Conservation (phyloP, 2,888 invertebrate species). For the Mylabris sibirica region DNA sequence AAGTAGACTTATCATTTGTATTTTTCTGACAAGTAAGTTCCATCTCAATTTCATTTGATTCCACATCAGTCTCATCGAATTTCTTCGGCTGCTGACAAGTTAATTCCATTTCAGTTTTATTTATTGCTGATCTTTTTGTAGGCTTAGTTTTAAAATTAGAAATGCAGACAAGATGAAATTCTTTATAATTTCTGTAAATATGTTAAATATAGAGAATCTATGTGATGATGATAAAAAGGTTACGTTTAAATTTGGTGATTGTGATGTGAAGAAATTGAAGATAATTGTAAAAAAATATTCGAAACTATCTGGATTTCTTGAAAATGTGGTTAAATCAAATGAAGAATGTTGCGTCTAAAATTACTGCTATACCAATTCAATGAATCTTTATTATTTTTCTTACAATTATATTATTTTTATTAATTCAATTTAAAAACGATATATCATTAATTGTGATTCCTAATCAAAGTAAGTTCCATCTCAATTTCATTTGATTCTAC, state of each 20-base stretch:
- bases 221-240: slow-evolving; percentile 9
- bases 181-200: slow-evolving; percentile 15
- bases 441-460: too few relatives aligned
- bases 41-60: too few relatives aligned
- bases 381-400: background rate
- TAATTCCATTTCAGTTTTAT: background rate
- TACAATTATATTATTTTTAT: too few relatives aligned
- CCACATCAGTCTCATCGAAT: too few relatives aligned
- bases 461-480: background rate
- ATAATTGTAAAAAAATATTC: slow-evolving; percentile 15
- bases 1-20: too few relatives aligned
- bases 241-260: background rate
- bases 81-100: background rate
- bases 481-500: background rate
- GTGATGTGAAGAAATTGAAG: slow-evolving; percentile 5
- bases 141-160: too few relatives aligned
- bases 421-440: too few relatives aligned
- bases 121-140: background rate
- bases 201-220: slow-evolving; percentile 17
- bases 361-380: too few relatives aligned
- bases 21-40: background rate
- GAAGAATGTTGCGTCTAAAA: slow-evolving; percentile 4
- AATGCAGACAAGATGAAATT: background rate
- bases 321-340: background rate
- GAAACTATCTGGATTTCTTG: slow-evolving; percentile 14